Conservation (phyloP, 2,797 vertebrate species). For the Pangasius djambal region DNA sequence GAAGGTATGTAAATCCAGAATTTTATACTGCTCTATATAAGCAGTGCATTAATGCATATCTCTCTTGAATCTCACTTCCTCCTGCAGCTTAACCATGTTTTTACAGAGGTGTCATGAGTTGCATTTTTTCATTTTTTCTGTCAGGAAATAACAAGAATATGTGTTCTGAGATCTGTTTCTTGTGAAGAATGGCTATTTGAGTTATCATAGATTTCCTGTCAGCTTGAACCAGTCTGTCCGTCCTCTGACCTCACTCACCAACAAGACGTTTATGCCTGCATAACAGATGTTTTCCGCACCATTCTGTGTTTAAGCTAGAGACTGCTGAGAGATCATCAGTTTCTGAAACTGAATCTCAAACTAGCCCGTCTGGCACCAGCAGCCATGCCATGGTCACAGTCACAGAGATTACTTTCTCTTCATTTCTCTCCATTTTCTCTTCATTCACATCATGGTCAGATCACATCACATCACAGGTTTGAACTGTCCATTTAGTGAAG, state of each 20-base stretch:
- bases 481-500: background rate
- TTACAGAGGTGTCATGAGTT: background rate
- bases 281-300: background rate
- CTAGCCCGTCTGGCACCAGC: background rate
- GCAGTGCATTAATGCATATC: background rate
- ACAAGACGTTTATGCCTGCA: background rate
- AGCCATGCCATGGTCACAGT: background rate
- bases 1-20: background rate
- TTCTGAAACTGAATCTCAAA: background rate
- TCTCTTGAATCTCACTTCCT: background rate
- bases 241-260: background rate
- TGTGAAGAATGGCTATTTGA: background rate
- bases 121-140: background rate
- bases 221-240: background rate
- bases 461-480: background rate
- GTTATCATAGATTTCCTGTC: background rate
- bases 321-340: background rate
- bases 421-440: background rate
- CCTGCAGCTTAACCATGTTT: background rate
- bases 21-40: background rate
- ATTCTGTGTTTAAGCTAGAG: background rate
- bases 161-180: background rate
- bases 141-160: background rate
- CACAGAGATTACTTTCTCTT: background rate
- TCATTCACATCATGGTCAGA: background rate